A percentile compares a stretch with the other conserved stretches of the same genome.
Conservation (phyloP, 1,140 invertebrate species). For the Pseudomyrmex sp. region DNA sequence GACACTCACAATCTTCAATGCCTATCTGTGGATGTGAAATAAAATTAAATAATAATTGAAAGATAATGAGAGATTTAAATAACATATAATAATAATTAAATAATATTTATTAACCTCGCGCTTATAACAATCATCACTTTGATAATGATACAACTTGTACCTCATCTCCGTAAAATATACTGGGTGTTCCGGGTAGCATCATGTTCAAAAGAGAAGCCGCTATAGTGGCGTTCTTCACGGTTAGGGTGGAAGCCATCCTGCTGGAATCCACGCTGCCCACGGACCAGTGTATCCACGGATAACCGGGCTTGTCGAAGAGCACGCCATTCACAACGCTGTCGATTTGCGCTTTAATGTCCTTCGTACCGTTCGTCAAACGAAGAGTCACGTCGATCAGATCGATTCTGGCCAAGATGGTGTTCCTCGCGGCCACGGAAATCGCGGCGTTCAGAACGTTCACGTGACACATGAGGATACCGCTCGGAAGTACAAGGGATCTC, state of each 20-base stretch:
- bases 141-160: constrained; percentile 76
- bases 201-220: constrained; percentile 89
- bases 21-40: constrained; percentile 76
- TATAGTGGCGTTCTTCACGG: constrained; percentile 86
- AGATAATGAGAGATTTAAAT: constrained; percentile 10
- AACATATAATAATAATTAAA: not conserved
- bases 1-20: constrained; percentile 78
- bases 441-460: constrained; percentile 86
- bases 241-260: constrained; percentile 86
- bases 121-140: too few species aligned
- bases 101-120: not conserved
- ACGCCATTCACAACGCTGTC: constrained; percentile 85
- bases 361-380: constrained; percentile 86
- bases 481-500: constrained; percentile 87
- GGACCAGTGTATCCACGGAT: constrained; percentile 92
- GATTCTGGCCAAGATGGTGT: constrained; percentile 87
- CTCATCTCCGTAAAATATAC: constrained; percentile 94
- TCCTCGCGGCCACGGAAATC: constrained; percentile 77
- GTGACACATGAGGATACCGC: constrained; percentile 89
- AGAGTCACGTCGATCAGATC: constrained; percentile 91
- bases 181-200: constrained; percentile 92
- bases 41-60: not conserved
- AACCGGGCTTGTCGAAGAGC: constrained; percentile 87
- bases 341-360: constrained; percentile 86
- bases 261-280: constrained; percentile 87